Evolutionary conservation across 2,113 vertebrate genomes (phyloP).

Genomic region (Lanius collurio): DNA sequence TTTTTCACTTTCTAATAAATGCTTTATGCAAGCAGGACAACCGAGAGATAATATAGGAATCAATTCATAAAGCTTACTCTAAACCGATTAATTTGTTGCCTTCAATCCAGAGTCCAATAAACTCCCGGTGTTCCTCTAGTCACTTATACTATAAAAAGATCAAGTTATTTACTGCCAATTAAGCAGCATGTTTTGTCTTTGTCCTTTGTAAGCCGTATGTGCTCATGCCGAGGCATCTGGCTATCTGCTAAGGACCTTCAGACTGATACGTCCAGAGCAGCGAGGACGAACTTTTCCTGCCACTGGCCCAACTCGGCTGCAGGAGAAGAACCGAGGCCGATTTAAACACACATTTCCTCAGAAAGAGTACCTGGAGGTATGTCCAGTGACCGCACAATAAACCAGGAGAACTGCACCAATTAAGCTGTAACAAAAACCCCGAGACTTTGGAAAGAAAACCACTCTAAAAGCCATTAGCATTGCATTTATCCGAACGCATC

Average conservation of each 20-base stretch:
- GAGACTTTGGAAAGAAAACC: constrained; percentile 85
- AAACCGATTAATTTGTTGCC: constrained; percentile 81
- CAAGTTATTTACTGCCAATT: constrained; percentile 85
- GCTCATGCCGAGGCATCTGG: constrained; percentile 70
- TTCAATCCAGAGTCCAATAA: constrained; percentile 74
- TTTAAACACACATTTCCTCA: constrained; percentile 73
- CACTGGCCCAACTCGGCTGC: constrained; percentile 67
- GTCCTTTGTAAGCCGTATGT: constrained; percentile 72
- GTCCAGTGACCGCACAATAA: constrained; percentile 84
- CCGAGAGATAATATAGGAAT: constrained; percentile 73
- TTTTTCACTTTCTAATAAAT: constrained; percentile 71
- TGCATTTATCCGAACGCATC: constrained; percentile 85
- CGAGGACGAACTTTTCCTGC: constrained; percentile 69
- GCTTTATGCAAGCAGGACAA: constrained; percentile 60
- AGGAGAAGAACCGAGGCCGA: constrained; percentile 59
- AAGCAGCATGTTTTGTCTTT: constrained; percentile 81
- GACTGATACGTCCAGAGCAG: constrained; percentile 56
- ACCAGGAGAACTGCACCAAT: constrained; percentile 83
- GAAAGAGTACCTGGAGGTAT: constrained; percentile 78
- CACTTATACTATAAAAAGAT: constrained; percentile 82
- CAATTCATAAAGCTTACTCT: constrained; percentile 82
- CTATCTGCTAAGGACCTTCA: constrained; percentile 69
- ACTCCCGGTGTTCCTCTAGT: constrained; percentile 76
- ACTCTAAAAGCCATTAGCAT: constrained; percentile 89
- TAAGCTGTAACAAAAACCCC: constrained; percentile 87